phyloP scores from a whole-genome alignment of 1,140 invertebrate species.

The Atta cephalotes region DNA sequence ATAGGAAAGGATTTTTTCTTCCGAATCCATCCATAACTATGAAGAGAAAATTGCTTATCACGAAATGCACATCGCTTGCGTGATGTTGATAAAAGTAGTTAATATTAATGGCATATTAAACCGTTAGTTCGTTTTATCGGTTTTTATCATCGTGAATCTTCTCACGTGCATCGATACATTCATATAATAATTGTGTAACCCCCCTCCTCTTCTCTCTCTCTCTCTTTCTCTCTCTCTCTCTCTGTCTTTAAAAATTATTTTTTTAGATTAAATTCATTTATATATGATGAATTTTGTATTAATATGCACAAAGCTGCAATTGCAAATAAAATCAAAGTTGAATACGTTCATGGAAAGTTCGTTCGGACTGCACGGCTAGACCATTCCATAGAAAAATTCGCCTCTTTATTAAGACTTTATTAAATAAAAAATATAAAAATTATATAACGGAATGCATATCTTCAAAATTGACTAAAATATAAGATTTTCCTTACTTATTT shows the following conservation, averaged over 20 bases:
- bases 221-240: too few relatives aligned
- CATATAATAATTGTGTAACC: neutral
- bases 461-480: neutral
- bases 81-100: neutral
- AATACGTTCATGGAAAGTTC: neutral
- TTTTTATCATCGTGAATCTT: neutral
- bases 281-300: neutral
- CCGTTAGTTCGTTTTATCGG: neutral
- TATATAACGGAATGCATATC: neutral
- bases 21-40: neutral
- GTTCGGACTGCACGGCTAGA: neutral
- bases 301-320: neutral
- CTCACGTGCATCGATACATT: neutral
- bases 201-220: too few relatives aligned
- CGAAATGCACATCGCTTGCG: neutral
- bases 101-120: neutral
- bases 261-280: neutral
- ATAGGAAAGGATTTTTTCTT: neutral
- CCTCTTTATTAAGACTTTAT: neutral
- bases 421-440: too few relatives aligned
- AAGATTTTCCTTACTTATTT: neutral
- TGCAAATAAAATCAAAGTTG: neutral
- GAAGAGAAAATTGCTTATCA: slow-evolving; percentile 14
- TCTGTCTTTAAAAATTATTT: neutral
- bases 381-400: neutral